Evolutionary conservation across 1,140 invertebrate species (phyloP).

Genomic region (Tetraneura akinire): DNA sequence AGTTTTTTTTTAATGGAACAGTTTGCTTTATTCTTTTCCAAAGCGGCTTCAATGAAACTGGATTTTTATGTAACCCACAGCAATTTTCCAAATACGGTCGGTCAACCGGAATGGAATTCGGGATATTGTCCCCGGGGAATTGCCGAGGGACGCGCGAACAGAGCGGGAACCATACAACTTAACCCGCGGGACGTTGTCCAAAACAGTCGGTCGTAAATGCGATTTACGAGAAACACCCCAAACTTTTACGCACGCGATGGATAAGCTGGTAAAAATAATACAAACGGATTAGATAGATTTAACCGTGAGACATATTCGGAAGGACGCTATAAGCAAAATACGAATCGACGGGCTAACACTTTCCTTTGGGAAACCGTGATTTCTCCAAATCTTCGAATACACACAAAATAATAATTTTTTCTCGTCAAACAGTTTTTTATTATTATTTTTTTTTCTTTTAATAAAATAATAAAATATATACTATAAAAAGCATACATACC

Average conservation of each 20-base stretch:
- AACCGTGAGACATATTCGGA: too few relatives aligned
- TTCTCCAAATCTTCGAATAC: not conserved
- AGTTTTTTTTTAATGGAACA: conserved; percentile 36
- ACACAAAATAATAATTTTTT: not conserved
- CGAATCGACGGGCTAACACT: not conserved
- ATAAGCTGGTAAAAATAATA: conserved; percentile 43
- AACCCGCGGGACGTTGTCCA: conserved; percentile 42
- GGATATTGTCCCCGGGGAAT: conserved; percentile 36
- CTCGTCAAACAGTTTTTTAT: not conserved
- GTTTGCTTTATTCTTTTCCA: conserved; percentile 7
- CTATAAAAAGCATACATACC: too few relatives aligned
- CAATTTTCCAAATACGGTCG: conserved; percentile 35
- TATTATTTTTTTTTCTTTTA: too few relatives aligned
- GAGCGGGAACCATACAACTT: conserved; percentile 24
- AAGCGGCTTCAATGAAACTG: conserved; percentile 23
- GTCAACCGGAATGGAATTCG: conserved; percentile 27
- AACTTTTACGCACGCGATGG: conserved; percentile 26
- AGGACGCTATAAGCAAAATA: not conserved
- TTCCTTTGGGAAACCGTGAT: not conserved
- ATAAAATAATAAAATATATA: too few relatives aligned
- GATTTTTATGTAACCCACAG: conserved; percentile 25
- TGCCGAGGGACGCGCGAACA: not conserved
- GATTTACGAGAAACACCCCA: conserved; percentile 46
- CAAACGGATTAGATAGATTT: conserved; percentile 26
- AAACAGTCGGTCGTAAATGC: conserved; percentile 49